These are phyloP conservation scores for Holacanthella duospinosa DNA, from an alignment of 2,888 invertebrate genomes.

Conservation along the genomic window DNA sequence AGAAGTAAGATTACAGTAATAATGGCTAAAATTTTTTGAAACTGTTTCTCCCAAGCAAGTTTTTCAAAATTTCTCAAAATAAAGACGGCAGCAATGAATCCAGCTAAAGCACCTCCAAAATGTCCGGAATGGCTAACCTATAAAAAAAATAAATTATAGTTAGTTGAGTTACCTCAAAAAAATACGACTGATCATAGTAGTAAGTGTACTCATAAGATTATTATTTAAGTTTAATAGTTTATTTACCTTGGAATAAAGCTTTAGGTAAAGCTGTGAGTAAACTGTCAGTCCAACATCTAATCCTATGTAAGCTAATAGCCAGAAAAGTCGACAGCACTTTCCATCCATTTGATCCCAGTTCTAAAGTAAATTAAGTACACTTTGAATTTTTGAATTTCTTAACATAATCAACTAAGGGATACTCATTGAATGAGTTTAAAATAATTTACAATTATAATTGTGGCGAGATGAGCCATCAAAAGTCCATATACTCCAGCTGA, in stretches of 20 bases:
- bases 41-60: slow-evolving; percentile 9
- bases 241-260: neutral
- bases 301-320: slow-evolving; percentile 8
- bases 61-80: slow-evolving; percentile 14
- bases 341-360: slow-evolving; percentile 18
- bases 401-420: neutral
- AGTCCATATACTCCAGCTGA: slow-evolving; percentile 16
- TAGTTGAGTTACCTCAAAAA: neutral
- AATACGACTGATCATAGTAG: too few species aligned
- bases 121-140: slow-evolving; percentile 15
- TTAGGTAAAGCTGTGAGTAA: neutral
- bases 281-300: slow-evolving; percentile 10
- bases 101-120: slow-evolving; percentile 14
- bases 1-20: neutral
- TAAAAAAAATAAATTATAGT: neutral
- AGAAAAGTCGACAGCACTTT: slow-evolving; percentile 15
- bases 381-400: neutral
- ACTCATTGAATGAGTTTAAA: neutral
- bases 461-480: slow-evolving; percentile 11
- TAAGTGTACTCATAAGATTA: too few species aligned
- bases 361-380: too few species aligned
- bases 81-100: slow-evolving; percentile 11
- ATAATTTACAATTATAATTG: slow-evolving; percentile 16
- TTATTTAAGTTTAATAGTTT: neutral
- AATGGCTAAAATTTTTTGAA: slow-evolving; percentile 9